Conservation (phyloP, 2,797 vertebrate species). For the Nothura maculosa region DNA sequence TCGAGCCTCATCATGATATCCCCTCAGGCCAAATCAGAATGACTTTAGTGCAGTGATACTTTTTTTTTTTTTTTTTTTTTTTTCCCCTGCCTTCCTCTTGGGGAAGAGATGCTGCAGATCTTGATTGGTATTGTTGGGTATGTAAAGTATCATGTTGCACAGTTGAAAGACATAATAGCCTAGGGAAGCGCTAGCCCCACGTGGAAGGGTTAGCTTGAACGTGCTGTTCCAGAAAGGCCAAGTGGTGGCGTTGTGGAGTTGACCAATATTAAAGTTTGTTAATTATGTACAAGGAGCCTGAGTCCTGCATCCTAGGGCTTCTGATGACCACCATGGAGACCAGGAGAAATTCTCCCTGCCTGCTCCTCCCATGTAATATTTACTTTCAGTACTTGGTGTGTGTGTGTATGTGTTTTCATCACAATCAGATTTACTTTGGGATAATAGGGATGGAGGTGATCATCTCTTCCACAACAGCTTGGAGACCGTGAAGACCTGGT, state of each 20-base stretch:
- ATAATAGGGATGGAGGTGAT: neutral
- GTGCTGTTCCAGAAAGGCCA: neutral
- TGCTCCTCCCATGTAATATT: fast-evolving
- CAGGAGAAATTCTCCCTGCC: neutral
- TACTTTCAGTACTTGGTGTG: neutral
- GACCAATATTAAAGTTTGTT: neutral
- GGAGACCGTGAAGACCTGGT: neutral
- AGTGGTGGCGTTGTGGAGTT: neutral
- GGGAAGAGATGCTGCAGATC: neutral
- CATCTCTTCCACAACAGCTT: neutral
- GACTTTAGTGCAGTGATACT: slow-evolving; percentile 44
- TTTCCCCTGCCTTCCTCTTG: neutral
- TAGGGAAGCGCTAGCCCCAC: neutral
- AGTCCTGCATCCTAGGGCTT: neutral
- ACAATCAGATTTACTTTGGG: neutral
- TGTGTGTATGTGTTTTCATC: neutral
- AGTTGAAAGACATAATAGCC: neutral
- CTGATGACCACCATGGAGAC: neutral
- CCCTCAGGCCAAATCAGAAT: slow-evolving; percentile 60
- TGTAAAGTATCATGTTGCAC: neutral
- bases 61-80: neutral
- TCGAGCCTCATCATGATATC: slow-evolving; percentile 36
- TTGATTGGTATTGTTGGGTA: slow-evolving; percentile 15
- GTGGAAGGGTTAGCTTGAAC: neutral
- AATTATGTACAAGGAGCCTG: neutral